Evolutionary conservation across 2,797 vertebrate species (phyloP).

Genomic region (Anguilla megastoma): DNA sequence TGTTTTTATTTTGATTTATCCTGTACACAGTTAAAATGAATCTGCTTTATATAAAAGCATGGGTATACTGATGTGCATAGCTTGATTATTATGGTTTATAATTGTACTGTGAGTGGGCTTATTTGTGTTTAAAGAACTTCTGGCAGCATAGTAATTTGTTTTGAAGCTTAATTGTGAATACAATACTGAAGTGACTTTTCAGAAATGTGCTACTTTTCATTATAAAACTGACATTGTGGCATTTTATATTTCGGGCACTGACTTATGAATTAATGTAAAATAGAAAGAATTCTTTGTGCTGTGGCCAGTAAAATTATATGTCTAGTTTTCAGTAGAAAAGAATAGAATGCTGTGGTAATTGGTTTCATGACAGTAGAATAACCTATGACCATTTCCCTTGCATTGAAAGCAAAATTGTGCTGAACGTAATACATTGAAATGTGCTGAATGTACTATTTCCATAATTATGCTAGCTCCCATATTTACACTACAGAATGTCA

Average conservation of each 20-base stretch:
- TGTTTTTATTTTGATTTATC: neutral
- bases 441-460: slow-evolving; percentile 20
- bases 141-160: neutral
- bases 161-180: slow-evolving; percentile 2
- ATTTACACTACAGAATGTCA: slow-evolving; percentile 20
- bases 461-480: slow-evolving; percentile 20
- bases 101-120: neutral
- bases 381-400: slow-evolving; percentile 59
- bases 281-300: neutral
- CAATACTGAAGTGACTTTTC: neutral
- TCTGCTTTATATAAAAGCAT: neutral
- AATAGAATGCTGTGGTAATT: slow-evolving; percentile 64
- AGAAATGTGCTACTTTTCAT: neutral
- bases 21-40: neutral
- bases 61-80: neutral
- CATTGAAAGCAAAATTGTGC: slow-evolving; percentile 53
- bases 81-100: neutral
- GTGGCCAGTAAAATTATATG: neutral
- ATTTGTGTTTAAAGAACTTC: neutral
- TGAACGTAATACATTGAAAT: slow-evolving; percentile 14
- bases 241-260: neutral
- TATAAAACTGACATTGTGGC: neutral
- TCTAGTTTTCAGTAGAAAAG: slow-evolving; percentile 12
- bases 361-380: slow-evolving; percentile 61
- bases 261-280: neutral